phyloP scores from a whole-genome alignment of 2,113 vertebrate species.

The Paracanthobrama guichenoti region DNA sequence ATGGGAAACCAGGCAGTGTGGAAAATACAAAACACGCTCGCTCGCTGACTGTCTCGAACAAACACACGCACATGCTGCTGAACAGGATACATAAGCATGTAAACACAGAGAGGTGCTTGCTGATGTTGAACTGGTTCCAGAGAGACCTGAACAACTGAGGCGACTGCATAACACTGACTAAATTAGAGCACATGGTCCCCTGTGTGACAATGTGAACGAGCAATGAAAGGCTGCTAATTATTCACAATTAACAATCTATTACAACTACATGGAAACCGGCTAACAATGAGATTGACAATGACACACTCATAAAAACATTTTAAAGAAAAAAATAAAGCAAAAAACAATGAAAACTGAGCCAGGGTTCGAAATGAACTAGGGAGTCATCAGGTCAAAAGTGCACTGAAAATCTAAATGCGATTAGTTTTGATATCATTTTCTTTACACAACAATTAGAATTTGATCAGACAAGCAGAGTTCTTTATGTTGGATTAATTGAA shows the following conservation, averaged over 20 bases:
- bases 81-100: constrained; percentile 52
- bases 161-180: constrained; percentile 25
- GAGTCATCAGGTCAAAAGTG: no score
- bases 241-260: constrained; percentile 23
- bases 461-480: background rate
- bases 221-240: background rate
- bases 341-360: background rate
- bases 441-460: background rate
- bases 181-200: constrained; percentile 6
- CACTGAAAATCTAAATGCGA: background rate
- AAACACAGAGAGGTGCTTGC: constrained; percentile 49
- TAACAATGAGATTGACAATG: background rate
- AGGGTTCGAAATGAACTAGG: background rate
- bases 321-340: background rate
- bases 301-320: background rate
- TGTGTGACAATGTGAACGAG: constrained; percentile 3
- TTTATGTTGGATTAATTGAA: background rate
- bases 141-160: constrained; percentile 18
- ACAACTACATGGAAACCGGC: background rate
- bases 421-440: background rate
- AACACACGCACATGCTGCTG: constrained; percentile 39
- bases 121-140: constrained; percentile 46
- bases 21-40: constrained; percentile 40
- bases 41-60: constrained; percentile 15
- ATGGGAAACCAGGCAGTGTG: constrained; percentile 28